These are phyloP conservation scores for Galerucella nymphaeae DNA, from an alignment of 2,888 invertebrate species.

Conservation along the genomic window DNA sequence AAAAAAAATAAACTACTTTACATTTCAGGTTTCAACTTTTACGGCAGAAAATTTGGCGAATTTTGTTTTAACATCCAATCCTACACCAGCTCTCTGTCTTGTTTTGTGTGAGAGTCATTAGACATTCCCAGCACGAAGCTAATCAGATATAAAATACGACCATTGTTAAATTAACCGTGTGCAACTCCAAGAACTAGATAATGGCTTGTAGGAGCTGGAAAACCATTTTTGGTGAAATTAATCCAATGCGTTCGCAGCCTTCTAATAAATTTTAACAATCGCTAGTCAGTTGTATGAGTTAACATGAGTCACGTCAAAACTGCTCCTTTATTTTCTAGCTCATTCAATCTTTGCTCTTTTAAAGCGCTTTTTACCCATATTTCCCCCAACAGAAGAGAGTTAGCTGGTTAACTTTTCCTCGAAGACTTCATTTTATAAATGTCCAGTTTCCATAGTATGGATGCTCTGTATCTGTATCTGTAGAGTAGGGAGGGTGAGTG, in stretches of 20 bases:
- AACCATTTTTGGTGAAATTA: slow-evolving; percentile 26
- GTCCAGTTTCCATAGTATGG: too few species aligned
- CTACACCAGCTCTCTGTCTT: slow-evolving; percentile 31
- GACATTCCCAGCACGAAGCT: slow-evolving; percentile 51
- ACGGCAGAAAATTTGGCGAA: slow-evolving; percentile 39
- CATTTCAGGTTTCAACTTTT: slow-evolving; percentile 46
- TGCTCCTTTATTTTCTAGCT: too few species aligned
- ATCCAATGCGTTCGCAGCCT: slow-evolving; percentile 9
- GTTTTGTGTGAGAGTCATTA: slow-evolving; percentile 44
- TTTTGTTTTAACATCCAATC: slow-evolving; percentile 39
- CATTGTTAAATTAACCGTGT: slow-evolving; percentile 52
- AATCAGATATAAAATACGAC: slow-evolving; percentile 54
- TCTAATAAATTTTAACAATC: too few species aligned
- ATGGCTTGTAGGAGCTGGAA: slow-evolving; percentile 40
- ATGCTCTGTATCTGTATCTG: too few species aligned
- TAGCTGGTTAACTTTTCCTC: too few species aligned
- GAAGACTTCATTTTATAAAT: too few species aligned
- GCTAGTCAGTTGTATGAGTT: too few species aligned
- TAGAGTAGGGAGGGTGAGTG: too few species aligned
- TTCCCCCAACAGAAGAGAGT: too few species aligned
- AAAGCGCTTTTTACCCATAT: too few species aligned
- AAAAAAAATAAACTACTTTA: slow-evolving; percentile 40
- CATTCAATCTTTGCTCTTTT: too few species aligned
- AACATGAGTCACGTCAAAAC: too few species aligned
- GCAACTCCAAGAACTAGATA: slow-evolving; percentile 51